Evolutionary conservation across 2,888 invertebrate genomes (phyloP).

Genomic region (Polydrusus pterygomalis): DNA sequence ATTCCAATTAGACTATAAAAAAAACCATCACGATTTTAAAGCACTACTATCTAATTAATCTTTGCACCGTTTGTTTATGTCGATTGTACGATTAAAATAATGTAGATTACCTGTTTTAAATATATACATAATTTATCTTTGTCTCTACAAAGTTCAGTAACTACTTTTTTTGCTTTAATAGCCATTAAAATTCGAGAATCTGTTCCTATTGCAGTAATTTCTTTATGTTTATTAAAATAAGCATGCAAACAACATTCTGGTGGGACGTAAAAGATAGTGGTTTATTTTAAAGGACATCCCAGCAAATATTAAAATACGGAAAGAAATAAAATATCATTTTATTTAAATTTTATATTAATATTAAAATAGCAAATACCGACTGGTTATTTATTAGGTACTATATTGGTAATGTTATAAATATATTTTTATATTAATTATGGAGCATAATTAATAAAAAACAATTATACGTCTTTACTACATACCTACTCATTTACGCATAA

Average conservation of each 20-base stretch:
- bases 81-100: neutral
- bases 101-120: neutral
- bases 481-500: neutral
- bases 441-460: too few relatives aligned
- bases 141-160: neutral
- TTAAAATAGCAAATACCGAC: neutral
- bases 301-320: conserved; percentile 1
- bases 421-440: too few relatives aligned
- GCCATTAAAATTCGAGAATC: neutral
- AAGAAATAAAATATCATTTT: neutral
- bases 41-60: too few relatives aligned
- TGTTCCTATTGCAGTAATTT: conserved; percentile 6
- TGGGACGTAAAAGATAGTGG: neutral
- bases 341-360: conserved; percentile 1
- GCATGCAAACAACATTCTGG: neutral
- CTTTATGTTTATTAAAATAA: conserved; percentile 14
- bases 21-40: neutral
- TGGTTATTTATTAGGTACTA: neutral
- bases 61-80: neutral
- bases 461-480: too few relatives aligned
- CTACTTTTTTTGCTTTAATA: neutral
- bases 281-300: conserved; percentile 6
- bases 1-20: neutral
- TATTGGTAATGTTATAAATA: too few relatives aligned
- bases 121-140: neutral